Percentiles rank a stretch among this genome's conserved stretches.
phyloP scores from a whole-genome alignment of 2,797 vertebrate genomes.

The Margarornis squamiger region DNA sequence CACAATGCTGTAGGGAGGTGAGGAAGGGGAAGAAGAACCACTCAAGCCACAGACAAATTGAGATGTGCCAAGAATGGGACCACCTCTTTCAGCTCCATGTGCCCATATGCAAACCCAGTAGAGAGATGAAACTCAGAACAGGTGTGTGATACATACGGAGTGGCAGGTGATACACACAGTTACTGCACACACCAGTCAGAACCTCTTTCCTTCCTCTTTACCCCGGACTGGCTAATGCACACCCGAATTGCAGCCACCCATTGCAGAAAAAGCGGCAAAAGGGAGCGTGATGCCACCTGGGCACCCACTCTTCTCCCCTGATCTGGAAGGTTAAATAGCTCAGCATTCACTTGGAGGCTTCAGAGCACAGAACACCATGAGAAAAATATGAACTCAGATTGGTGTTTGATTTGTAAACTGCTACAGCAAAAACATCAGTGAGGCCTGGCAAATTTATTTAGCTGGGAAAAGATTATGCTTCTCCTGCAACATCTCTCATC shows the following conservation, averaged over 20 bases:
- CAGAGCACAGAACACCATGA: not conserved
- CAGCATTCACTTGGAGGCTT: not conserved
- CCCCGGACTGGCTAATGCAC: not conserved
- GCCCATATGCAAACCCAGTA: constrained; percentile 33
- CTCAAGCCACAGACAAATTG: constrained; percentile 65
- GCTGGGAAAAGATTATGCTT: not conserved
- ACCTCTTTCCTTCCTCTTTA: constrained; percentile 45
- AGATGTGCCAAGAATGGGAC: constrained; percentile 60
- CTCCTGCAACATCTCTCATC: not conserved
- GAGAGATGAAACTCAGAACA: constrained; percentile 52
- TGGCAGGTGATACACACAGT: constrained; percentile 33
- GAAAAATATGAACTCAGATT: not conserved
- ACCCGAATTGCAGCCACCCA: not conserved
- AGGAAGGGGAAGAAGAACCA: constrained; percentile 62
- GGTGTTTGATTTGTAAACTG: not conserved
- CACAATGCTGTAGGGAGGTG: constrained; percentile 62
- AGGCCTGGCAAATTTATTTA: constrained; percentile 4
- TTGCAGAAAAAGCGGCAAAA: not conserved
- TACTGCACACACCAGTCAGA: constrained; percentile 58
- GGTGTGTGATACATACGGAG: constrained; percentile 42
- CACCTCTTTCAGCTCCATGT: constrained; percentile 45
- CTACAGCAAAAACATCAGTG: not conserved
- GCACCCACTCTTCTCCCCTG: not conserved
- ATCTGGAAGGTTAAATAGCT: not conserved
- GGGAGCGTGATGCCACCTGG: not conserved